Conservation (phyloP, 2,113 vertebrate species). For the Noturus placidus region DNA sequence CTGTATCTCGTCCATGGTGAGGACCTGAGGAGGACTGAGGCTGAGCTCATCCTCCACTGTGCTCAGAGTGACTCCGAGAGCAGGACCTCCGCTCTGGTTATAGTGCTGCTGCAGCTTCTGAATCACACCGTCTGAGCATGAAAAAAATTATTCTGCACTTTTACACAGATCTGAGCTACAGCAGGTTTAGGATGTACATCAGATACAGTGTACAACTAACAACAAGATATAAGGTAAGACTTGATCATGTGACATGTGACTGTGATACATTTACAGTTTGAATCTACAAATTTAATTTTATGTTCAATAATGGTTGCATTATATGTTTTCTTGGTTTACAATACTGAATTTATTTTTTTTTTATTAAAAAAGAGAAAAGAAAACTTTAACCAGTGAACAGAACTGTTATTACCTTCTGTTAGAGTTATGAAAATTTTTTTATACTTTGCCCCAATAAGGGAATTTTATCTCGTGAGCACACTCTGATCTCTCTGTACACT, state of each 20-base stretch:
- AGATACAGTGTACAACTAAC: neutral
- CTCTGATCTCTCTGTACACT: conserved; percentile 50
- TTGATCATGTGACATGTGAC: neutral
- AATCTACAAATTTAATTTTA: neutral
- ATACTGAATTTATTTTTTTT: neutral
- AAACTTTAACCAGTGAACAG: neutral
- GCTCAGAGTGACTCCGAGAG: conserved; percentile 70
- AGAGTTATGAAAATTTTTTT: neutral
- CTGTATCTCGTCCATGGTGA: conserved; percentile 79
- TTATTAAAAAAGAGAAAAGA: neutral
- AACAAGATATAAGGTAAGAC: neutral
- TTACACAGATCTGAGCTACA: neutral
- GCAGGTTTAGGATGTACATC: neutral
- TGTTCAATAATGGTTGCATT: neutral
- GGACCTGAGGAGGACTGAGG: conserved; percentile 73
- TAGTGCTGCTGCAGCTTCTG: conserved; percentile 89
- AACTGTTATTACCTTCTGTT: neutral
- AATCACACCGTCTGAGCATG: conserved; percentile 78
- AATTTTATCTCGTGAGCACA: neutral
- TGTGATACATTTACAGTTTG: neutral
- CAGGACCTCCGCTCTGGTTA: conserved; percentile 69
- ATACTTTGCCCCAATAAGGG: neutral
- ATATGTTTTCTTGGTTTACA: neutral
- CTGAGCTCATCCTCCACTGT: conserved; percentile 82
- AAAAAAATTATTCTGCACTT: neutral